Conservation (phyloP, 1,140 invertebrate genomes). For the Drosophila pectinifera region DNA sequence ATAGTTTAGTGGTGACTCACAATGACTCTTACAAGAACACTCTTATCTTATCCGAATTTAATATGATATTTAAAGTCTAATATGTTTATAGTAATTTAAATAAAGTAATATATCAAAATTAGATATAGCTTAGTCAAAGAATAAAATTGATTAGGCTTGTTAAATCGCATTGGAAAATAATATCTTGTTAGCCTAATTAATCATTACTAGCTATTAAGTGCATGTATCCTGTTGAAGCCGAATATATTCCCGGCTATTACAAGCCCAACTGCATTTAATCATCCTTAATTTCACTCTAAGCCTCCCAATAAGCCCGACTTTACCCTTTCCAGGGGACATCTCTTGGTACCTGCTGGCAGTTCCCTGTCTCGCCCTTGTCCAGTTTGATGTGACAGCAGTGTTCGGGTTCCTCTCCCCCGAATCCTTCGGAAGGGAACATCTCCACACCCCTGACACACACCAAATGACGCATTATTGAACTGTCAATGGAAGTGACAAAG, state of each 20-base stretch:
- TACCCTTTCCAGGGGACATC: constrained; percentile 11
- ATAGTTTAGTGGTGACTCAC: neutral
- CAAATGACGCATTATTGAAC: constrained; percentile 82
- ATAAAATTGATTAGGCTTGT: too few species aligned
- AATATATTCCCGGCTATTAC: neutral
- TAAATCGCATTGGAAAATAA: too few species aligned
- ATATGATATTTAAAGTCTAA: too few species aligned
- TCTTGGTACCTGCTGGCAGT: constrained; percentile 38
- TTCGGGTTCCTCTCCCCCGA: neutral
- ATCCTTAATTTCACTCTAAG: neutral
- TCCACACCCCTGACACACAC: constrained; percentile 34
- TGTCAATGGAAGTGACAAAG: constrained; percentile 82
- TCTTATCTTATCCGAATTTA: neutral
- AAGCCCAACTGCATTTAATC: neutral
- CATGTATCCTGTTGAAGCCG: neutral
- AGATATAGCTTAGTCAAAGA: too few species aligned
- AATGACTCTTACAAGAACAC: constrained; percentile 1
- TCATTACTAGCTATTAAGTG: neutral
- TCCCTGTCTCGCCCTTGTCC: constrained; percentile 30
- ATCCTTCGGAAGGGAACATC: constrained; percentile 11
- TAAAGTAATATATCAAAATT: too few species aligned
- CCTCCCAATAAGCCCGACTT: constrained; percentile 2
- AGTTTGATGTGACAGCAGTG: constrained; percentile 49
- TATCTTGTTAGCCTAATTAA: too few species aligned
- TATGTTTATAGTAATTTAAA: too few species aligned